These are phyloP conservation scores for Sander vitreus DNA, from an alignment of 2,113 vertebrate genomes.

Conservation along the genomic window DNA sequence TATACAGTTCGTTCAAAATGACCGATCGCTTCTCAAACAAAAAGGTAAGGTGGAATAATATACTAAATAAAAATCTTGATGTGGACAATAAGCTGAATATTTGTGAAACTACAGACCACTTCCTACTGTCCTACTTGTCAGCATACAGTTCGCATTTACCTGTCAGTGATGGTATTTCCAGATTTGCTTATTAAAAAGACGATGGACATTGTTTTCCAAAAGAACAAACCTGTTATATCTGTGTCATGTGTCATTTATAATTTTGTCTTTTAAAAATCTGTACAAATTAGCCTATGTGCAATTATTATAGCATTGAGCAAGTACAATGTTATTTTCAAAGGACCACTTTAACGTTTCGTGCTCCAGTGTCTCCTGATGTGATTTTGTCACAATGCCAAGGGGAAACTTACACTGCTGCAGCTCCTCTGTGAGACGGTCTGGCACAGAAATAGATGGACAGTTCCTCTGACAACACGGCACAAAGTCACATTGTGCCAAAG, in stretches of 20 bases:
- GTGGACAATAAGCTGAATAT: not conserved
- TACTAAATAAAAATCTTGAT: not conserved
- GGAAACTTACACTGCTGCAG: conserved; percentile 31
- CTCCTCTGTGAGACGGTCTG: conserved; percentile 46
- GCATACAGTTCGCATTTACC: not conserved
- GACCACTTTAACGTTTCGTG: not conserved
- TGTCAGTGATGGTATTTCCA: conserved; percentile 4
- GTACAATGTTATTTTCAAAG: not conserved
- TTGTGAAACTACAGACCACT: not conserved
- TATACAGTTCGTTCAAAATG: conserved; percentile 71
- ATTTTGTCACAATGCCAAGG: conserved; percentile 53
- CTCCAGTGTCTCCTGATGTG: conserved; percentile 32
- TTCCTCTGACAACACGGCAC: conserved; percentile 55
- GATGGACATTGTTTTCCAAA: not conserved
- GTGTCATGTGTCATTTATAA: not conserved
- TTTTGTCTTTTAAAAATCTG: not conserved
- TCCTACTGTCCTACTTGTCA: conserved; percentile 14
- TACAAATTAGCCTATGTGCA: not conserved
- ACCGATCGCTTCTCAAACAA: conserved; percentile 73
- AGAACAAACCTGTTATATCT: not conserved
- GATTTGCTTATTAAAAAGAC: conserved; percentile 1
- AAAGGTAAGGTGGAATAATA: conserved; percentile 76
- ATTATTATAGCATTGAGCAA: not conserved
- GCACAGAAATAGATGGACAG: conserved; percentile 44
- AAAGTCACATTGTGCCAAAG: conserved; percentile 50